Evolutionary conservation across 2,113 vertebrate species (phyloP).

Genomic region (Entelurus aequoreus): DNA sequence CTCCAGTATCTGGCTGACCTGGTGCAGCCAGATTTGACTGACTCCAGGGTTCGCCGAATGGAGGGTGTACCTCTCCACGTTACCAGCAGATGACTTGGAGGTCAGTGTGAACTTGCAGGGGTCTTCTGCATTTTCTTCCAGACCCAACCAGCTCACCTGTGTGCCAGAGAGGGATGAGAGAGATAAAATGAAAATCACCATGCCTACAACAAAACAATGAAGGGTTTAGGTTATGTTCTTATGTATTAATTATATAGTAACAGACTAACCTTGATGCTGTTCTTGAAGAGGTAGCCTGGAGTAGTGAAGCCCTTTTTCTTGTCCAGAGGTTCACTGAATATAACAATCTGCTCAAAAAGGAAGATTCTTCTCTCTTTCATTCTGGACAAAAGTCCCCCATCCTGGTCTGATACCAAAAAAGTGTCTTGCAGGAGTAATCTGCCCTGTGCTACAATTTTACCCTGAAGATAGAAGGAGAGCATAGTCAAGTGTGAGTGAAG

Average conservation of each 20-base stretch:
- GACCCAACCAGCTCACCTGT: slow-evolving; percentile 93
- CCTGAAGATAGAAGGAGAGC: slow-evolving; percentile 64
- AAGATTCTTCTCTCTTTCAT: slow-evolving; percentile 95
- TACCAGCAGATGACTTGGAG: slow-evolving; percentile 82
- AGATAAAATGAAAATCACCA: not conserved
- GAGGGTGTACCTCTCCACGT: slow-evolving; percentile 81
- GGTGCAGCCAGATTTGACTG: slow-evolving; percentile 89
- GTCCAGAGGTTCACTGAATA: slow-evolving; percentile 96
- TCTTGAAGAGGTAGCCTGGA: slow-evolving; percentile 96
- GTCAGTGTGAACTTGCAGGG: slow-evolving; percentile 94
- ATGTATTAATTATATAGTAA: not conserved
- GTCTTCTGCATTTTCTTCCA: slow-evolving; percentile 93
- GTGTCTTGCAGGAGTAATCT: slow-evolving; percentile 93
- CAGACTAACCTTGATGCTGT: slow-evolving; percentile 86
- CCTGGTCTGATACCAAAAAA: slow-evolving; percentile 93
- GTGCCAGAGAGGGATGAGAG: not conserved
- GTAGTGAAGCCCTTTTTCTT: slow-evolving; percentile 97
- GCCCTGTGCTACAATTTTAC: slow-evolving; percentile 98
- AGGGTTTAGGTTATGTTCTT: not conserved
- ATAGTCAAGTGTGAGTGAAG: not conserved
- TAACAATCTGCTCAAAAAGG: slow-evolving; percentile 96
- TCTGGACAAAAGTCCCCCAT: slow-evolving; percentile 86
- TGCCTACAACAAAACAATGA: not conserved
- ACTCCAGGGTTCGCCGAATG: slow-evolving; percentile 85
- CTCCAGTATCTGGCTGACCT: slow-evolving; percentile 97